Conservation (phyloP, 2,113 vertebrate species). For the Xenotilapia longispinis region DNA sequence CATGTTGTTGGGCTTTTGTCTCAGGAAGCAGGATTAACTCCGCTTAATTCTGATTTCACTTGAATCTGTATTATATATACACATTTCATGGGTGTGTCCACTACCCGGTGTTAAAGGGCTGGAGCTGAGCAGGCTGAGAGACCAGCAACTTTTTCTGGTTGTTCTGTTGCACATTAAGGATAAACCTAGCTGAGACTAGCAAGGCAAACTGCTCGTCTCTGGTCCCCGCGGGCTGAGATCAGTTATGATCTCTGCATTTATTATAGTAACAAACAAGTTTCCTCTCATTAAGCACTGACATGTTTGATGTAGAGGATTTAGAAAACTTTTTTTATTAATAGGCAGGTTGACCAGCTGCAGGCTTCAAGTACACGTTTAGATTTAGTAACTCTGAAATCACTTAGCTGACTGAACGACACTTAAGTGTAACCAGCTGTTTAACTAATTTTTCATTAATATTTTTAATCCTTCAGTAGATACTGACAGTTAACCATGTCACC, state of each 20-base stretch:
- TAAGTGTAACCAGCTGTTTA: background rate
- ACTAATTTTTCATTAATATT: background rate
- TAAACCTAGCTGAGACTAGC: background rate
- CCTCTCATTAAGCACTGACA: background rate
- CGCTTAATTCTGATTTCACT: accelerated
- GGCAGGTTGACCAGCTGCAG: background rate
- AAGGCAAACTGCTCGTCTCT: background rate
- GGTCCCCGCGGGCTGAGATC: accelerated
- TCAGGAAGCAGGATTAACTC: background rate
- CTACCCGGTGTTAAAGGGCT: accelerated
- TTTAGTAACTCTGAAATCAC: background rate
- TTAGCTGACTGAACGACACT: accelerated
- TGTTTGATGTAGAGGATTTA: background rate
- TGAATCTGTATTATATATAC: background rate
- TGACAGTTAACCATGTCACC: background rate
- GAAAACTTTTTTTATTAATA: background rate
- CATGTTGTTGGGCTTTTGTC: background rate
- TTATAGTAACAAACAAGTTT: background rate
- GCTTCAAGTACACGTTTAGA: background rate
- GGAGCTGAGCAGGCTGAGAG: background rate
- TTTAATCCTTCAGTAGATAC: background rate
- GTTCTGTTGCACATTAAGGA: background rate
- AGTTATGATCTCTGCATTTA: background rate
- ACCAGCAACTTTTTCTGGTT: background rate
- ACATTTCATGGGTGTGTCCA: background rate